Percentiles rank a stretch among this genome's conserved stretches.
These are phyloP conservation scores for Aptenodytes forsteri DNA, from an alignment of 2,113 vertebrate genomes.

Conservation along the genomic window DNA sequence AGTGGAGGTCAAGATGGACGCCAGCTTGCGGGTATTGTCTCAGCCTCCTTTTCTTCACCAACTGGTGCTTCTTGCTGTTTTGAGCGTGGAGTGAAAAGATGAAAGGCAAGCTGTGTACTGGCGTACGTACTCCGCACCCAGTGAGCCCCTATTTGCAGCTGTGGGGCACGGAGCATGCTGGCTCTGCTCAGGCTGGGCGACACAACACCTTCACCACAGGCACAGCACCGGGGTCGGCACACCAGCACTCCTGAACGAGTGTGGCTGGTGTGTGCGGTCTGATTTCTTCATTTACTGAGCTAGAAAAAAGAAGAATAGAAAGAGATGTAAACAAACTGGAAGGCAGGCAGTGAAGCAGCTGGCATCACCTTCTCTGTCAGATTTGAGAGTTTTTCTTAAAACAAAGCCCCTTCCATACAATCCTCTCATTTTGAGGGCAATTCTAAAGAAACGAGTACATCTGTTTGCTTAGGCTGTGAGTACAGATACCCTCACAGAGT, in stretches of 20 bases:
- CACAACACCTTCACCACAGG: neutral
- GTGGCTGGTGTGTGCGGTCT: accelerated
- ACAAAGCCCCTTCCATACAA: neutral
- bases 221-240: accelerated
- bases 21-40: neutral
- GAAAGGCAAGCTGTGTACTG: neutral
- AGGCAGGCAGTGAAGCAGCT: neutral
- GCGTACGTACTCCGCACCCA: accelerated
- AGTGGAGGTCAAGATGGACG: neutral
- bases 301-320: neutral
- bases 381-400: neutral
- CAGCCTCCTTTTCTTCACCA: neutral
- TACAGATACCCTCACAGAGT: neutral
- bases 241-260: accelerated
- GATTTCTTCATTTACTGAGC: neutral
- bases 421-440: neutral
- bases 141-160: neutral
- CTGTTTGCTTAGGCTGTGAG: neutral
- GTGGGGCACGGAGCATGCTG: neutral
- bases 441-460: neutral
- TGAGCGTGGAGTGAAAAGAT: accelerated
- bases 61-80: accelerated
- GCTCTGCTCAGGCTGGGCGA: neutral
- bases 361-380: neutral
- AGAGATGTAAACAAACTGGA: neutral